phyloP scores from a whole-genome alignment of 2,797 vertebrate species.

The Limnodromus scolopaceus region DNA sequence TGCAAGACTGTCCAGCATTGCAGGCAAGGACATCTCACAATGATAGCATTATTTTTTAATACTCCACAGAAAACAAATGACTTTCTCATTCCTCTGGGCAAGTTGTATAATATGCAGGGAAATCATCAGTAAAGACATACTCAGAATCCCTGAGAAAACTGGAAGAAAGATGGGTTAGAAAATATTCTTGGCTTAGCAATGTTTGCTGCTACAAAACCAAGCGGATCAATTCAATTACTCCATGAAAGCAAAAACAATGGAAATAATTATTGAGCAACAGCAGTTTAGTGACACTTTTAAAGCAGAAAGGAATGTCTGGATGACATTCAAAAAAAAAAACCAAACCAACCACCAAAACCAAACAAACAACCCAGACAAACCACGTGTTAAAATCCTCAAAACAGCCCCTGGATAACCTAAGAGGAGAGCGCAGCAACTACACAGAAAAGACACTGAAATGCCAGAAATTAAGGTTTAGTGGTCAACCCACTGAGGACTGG shows the following conservation, averaged over 20 bases:
- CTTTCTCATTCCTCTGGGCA: conserved; percentile 32
- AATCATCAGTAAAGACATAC: neutral
- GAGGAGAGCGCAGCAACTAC: neutral
- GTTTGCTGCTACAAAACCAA: neutral
- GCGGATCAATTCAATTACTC: neutral
- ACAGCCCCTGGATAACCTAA: neutral
- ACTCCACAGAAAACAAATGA: conserved; percentile 26
- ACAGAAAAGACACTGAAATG: neutral
- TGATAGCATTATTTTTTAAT: conserved; percentile 9
- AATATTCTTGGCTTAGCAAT: neutral
- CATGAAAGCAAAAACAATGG: neutral
- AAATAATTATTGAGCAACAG: neutral
- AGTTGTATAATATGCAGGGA: neutral
- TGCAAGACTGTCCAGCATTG: neutral
- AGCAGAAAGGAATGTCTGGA: neutral
- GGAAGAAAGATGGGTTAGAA: neutral
- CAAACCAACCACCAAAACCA: neutral
- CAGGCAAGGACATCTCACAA: conserved; percentile 2
- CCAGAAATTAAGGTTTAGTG: neutral
- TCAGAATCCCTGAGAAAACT: neutral
- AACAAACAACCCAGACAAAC: neutral
- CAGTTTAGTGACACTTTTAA: neutral
- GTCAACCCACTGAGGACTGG: neutral
- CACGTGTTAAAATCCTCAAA: neutral
- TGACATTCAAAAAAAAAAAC: neutral